These are phyloP conservation scores for Herpetotheres cachinnans DNA, from an alignment of 2,113 vertebrate genomes.

Conservation along the genomic window DNA sequence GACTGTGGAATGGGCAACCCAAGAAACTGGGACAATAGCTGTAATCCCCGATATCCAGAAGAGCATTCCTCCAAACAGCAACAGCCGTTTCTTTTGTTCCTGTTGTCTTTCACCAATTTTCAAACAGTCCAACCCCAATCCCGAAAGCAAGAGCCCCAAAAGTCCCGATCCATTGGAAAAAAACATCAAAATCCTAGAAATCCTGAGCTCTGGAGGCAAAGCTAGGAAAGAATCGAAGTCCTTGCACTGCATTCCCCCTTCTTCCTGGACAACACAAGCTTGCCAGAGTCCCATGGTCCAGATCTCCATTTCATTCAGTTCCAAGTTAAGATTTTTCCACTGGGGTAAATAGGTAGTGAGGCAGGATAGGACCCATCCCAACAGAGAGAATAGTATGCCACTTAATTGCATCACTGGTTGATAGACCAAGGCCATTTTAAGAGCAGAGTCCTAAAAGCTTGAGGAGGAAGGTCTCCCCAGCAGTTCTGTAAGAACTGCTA, in stretches of 20 bases:
- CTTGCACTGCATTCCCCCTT: constrained; percentile 89
- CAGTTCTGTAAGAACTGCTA: constrained; percentile 10
- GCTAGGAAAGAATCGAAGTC: constrained; percentile 85
- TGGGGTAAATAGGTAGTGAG: constrained; percentile 87
- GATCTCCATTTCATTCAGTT: constrained; percentile 91
- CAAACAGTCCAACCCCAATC: constrained; percentile 84
- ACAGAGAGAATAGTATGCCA: constrained; percentile 82
- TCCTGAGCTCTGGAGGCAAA: constrained; percentile 82
- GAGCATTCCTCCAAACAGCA: constrained; percentile 81
- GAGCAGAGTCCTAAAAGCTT: not conserved
- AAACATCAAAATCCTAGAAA: constrained; percentile 88
- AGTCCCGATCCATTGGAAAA: constrained; percentile 80
- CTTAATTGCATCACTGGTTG: constrained; percentile 73
- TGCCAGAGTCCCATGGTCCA: constrained; percentile 92
- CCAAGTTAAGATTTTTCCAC: constrained; percentile 93
- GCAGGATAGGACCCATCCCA: constrained; percentile 86
- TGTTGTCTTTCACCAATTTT: constrained; percentile 69
- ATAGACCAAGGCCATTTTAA: constrained; percentile 63
- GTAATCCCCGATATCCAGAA: constrained; percentile 83
- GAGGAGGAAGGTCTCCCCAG: not conserved
- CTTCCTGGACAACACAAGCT: constrained; percentile 89
- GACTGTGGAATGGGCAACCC: constrained; percentile 88
- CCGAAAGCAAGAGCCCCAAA: constrained; percentile 77
- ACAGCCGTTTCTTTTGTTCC: constrained; percentile 77
- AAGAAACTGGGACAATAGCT: constrained; percentile 84